Evolutionary conservation across 2,888 invertebrate species (phyloP), one percentile per base, ranked within the genome.

Genomic region (Conomelus anceps): DNA sequence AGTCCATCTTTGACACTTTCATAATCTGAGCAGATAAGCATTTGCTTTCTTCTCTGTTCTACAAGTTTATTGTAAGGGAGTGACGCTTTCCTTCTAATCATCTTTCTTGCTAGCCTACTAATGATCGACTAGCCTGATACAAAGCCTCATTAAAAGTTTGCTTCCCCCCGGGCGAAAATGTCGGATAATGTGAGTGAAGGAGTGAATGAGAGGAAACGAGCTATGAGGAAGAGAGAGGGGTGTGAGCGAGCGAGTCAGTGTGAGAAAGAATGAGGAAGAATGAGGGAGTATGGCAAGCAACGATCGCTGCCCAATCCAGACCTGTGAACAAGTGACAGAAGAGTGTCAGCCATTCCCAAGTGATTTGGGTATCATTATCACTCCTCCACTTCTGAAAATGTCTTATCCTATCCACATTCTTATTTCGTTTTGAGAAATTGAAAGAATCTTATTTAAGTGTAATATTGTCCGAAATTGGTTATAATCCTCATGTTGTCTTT

Each of bases 61-160:
- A n/a, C 63, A 13, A 1, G n/a, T n/a, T 63, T 63, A 63, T 63
- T 63, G 63, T 63, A n/a, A n/a, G n/a, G 63, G 63, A 63, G 63
- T 9, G 63, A 63, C 63, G 63, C 63, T 63, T 63, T 63, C n/a
- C 63, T 9, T 63, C 86, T 26, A 86, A 86, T 86, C 29, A 29
- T 86, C 86, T 86, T 86, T 11, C n/a, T n/a, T n/a, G 26, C 86
- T n/a, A n/a, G n/a, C n/a, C n/a, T 24, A 29, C 86, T 86, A 86
- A 86, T 86, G 86, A 86, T 86, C 86, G 86, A 86, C 23, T 86
- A 86, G 86, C 26, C 86, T 63, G 63, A 63, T 63, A 24, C 86
- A 86, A 86, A 86, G 86, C 86, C 86, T 86, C 86, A 86, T 86
- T 86, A 86, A 86, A 86, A 86, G 23, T 86, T 86, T 29, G 86